Base-by-base conservation (phyloP, 2,113 vertebrate genomes). In the Percina caprodes region DNA sequence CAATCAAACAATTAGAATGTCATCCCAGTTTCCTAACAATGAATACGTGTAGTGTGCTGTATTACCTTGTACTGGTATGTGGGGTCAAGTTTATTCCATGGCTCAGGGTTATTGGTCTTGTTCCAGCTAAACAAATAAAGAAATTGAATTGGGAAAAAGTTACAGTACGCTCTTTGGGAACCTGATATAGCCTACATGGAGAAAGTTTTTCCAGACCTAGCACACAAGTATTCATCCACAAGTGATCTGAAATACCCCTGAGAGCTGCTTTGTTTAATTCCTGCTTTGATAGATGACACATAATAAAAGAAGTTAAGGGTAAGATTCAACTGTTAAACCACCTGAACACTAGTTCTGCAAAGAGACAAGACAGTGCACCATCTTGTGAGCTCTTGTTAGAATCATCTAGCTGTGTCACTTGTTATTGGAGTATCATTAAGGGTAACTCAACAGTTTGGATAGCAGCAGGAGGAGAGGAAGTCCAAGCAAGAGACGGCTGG, bases 11-110 rank as follows among this genome's bases (percentile, higher is more conserved):
- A 11, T 51, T 19, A 13, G n/a, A n/a, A 42, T 16, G 14, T 39
- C 10, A 3, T 19, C 24, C 1, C 21, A 33, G 52, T 11, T 66
- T 71, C 18, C n/a, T 1, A 46, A 60, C 62, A 63, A 9, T 11
- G 67, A 62, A 12, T 69, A 24, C 7, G 16, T 24, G 15, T 45
- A 23, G 23, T 39, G 30, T 68, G 24, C 26, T 63, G 18, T 6
- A 14, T 80, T 93, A 98, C 97, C 97, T 98, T 98, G 81, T 98
- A 97, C 84, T 98, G 97, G 86, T 97, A 95, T 5, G 94, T 97
- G 30, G 97, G 97, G 80, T 95, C 95, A 84, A 97, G 93, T 42
- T 97, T 95, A 74, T 97, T 98, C 97, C 97, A 99, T 3, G 96
- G 97, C 12, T 99, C 97, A 0, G 97, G 97, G 77, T 99, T 97